Base-by-base conservation (phyloP, 2,888 invertebrate genomes). In the Callosobruchus maculatus region DNA sequence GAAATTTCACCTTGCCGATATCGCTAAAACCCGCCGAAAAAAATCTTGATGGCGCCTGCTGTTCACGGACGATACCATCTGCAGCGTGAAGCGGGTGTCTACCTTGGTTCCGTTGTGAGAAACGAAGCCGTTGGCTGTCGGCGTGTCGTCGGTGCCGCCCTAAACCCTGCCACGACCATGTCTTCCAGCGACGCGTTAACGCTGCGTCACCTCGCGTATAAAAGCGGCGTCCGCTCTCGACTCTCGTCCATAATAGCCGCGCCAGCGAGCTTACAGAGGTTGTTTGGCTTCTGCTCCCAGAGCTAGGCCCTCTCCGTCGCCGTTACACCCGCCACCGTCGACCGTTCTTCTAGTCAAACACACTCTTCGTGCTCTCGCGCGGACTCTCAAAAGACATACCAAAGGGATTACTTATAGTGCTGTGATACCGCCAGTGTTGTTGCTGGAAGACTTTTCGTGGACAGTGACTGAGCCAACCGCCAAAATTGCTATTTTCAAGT, bases 401-500 rank as follows among this genome's bases (percentile, higher is more conserved):
- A 77, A 77, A 77, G 77, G 75, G 73, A 77, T 78, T 76, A 77
- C 73, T 76, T 73, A 75, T 68, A 71, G 72, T 71, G 71, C 70
- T 75, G 77, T 77, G 78, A 69, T 49, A 49, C 49, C 49, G 49
- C 26, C 26, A 73, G 73, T 74, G 75, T 70, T 77, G 75, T 74
- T 77, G 75, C 72, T 74, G 75, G 73, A 70, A 70, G 67, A 70
- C 71, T 21, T 71, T 66, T 72, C 74, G 31, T 49, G 21, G 66
- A 66, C 49, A 68, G 68, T 69, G 73, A 70, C 72, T 73, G 73
- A 75, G 67, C 73, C 72, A 74, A 82, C 81, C 81, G 80, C 83
- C 85, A 87, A 85, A 84, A 86, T 86, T 82, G 86, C 86, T 85
- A 86, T 86, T 82, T 86, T 86, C 80, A 83, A 83, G 82, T 85